A percentile compares a stretch with the other conserved stretches of the same genome.
Evolutionary conservation across 2,113 vertebrate genomes (phyloP).

Genomic region (Oncorhynchus kisutch): DNA sequence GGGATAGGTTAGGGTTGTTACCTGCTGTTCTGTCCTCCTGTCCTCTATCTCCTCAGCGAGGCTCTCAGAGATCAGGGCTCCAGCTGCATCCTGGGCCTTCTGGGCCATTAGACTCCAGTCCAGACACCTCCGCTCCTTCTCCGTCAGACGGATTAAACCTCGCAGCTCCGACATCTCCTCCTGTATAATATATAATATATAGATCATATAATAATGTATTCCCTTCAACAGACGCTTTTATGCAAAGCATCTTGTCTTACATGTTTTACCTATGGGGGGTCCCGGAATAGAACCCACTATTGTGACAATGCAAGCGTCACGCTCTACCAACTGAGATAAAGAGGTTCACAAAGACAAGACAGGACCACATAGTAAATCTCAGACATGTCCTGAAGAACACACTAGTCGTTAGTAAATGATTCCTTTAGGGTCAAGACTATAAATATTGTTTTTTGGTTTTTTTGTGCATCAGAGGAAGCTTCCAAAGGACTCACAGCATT

Average conservation of each 20-base stretch:
- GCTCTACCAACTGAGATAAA: too few species aligned
- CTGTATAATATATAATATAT: constrained; percentile 57
- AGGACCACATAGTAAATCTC: too few species aligned
- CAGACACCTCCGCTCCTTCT: constrained; percentile 78
- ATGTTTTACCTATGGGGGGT: too few species aligned
- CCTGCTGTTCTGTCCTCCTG: constrained; percentile 57
- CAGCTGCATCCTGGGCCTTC: constrained; percentile 72
- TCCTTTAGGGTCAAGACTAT: too few species aligned
- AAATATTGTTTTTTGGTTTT: too few species aligned
- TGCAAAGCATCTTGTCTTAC: neutral
- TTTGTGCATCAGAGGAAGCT: too few species aligned
- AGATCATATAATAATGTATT: neutral
- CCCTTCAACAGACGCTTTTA: constrained; percentile 12
- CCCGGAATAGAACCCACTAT: too few species aligned
- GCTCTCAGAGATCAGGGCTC: constrained; percentile 72
- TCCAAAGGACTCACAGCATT: too few species aligned
- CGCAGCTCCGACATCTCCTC: constrained; percentile 82
- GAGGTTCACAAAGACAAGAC: too few species aligned
- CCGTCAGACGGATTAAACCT: constrained; percentile 71
- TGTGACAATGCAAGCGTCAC: too few species aligned
- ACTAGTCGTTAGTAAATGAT: too few species aligned
- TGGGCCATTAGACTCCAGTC: constrained; percentile 76
- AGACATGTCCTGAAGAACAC: too few species aligned
- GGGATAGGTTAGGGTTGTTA: constrained; percentile 7
- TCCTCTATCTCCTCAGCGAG: constrained; percentile 50